Conservation (phyloP, 2,797 vertebrate genomes). For the Molossus molossus region DNA sequence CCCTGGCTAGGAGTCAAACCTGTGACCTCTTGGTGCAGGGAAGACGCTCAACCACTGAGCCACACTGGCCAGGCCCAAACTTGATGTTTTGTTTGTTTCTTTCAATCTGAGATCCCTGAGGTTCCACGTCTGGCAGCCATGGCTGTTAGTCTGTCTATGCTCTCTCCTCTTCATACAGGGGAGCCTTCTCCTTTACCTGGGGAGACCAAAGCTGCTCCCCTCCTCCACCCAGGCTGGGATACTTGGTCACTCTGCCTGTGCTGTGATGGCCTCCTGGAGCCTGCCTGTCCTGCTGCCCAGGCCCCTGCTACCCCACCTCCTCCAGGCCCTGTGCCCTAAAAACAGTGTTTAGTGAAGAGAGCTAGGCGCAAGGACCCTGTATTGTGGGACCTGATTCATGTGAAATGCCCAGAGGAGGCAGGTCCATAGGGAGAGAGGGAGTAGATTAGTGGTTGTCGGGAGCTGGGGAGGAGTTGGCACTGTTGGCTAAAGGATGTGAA, state of each 20-base stretch:
- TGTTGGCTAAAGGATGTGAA: fast-evolving
- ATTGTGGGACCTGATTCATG: neutral
- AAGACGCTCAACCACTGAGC: too few species aligned
- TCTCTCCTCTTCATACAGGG: neutral
- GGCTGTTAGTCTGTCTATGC: neutral
- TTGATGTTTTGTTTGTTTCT: neutral
- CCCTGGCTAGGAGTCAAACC: too few species aligned
- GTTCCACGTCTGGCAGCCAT: neutral
- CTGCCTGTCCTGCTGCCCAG: too few species aligned
- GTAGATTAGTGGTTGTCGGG: neutral
- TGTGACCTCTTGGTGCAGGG: too few species aligned
- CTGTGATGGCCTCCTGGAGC: neutral
- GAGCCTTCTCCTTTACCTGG: neutral
- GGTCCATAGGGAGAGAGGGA: neutral
- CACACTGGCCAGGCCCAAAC: too few species aligned
- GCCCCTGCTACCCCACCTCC: neutral
- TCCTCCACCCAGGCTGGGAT: fast-evolving
- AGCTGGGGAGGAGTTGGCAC: neutral
- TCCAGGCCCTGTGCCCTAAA: too few species aligned
- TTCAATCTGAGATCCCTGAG: neutral
- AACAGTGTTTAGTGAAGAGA: neutral
- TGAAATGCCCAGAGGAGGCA: neutral
- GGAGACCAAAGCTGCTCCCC: neutral
- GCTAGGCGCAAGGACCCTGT: neutral
- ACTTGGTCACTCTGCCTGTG: neutral